Evolutionary conservation across 2,113 vertebrate genomes (phyloP).

Genomic region (Siniperca knerii): DNA sequence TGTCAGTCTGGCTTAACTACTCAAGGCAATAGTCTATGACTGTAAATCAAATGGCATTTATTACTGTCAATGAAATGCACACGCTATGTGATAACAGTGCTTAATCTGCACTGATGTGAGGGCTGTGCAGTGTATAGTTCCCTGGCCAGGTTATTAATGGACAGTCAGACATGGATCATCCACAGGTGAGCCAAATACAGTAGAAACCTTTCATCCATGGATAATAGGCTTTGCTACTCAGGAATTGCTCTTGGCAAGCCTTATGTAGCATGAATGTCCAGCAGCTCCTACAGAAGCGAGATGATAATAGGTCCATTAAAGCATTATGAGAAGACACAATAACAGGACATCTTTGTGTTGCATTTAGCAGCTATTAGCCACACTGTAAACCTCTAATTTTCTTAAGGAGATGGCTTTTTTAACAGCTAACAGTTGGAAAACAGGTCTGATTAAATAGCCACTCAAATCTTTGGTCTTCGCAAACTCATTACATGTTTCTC

Average conservation of each 20-base stretch:
- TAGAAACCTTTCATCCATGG: slow-evolving; percentile 60
- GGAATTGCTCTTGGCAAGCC: slow-evolving; percentile 57
- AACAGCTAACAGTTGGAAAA: not conserved
- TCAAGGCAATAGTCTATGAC: slow-evolving; percentile 5
- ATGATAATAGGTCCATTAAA: slow-evolving; percentile 47
- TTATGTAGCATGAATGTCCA: slow-evolving; percentile 43
- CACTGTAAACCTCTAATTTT: not conserved
- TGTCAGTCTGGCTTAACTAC: slow-evolving; percentile 2
- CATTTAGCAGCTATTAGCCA: slow-evolving; percentile 2
- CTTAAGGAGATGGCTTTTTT: not conserved
- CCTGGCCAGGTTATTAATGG: slow-evolving; percentile 55
- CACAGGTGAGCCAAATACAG: slow-evolving; percentile 61
- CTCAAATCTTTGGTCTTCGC: slow-evolving; percentile 12
- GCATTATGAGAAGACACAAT: slow-evolving; percentile 17
- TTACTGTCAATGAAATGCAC: not conserved
- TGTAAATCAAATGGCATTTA: slow-evolving; percentile 3
- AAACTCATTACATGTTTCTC: slow-evolving; percentile 14
- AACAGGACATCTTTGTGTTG: slow-evolving; percentile 30
- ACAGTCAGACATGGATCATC: slow-evolving; percentile 41
- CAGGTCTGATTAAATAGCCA: not conserved
- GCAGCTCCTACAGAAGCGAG: slow-evolving; percentile 27
- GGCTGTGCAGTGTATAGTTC: not conserved
- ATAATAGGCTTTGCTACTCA: slow-evolving; percentile 68
- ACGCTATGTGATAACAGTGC: not conserved
- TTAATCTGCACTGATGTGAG: slow-evolving; percentile 16